Conservation (phyloP, 2,888 invertebrate genomes). For the Noctuana brunneofusca region DNA sequence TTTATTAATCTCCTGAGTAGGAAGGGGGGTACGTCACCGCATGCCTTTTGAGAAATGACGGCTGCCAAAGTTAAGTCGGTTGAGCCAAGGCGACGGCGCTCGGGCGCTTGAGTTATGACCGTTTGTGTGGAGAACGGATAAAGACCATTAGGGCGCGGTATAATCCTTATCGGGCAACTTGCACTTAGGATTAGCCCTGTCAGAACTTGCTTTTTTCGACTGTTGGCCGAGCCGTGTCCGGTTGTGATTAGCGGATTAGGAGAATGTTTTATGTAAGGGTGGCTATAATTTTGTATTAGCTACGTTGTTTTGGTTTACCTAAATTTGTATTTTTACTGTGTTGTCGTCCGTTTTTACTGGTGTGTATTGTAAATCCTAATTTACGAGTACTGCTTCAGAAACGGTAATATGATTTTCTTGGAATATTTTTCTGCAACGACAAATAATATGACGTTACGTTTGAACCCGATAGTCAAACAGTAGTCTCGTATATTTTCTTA, state of each 20-base stretch:
- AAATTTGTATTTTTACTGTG: constrained; percentile 17
- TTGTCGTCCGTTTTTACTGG: neutral
- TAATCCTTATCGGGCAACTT: constrained; percentile 82
- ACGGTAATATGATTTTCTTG: neutral
- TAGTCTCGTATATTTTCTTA: constrained; percentile 45
- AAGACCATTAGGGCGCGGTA: constrained; percentile 77
- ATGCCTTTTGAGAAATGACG: constrained; percentile 82
- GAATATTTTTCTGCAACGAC: neutral
- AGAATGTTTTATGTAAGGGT: constrained; percentile 30
- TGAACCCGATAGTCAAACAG: constrained; percentile 35
- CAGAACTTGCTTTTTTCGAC: constrained; percentile 78
- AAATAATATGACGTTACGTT: constrained; percentile 1
- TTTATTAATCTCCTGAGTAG: constrained; percentile 74
- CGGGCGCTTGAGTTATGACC: constrained; percentile 72
- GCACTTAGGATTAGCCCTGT: constrained; percentile 82
- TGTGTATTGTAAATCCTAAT: neutral
- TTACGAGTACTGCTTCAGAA: neutral
- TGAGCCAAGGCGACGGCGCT: constrained; percentile 70
- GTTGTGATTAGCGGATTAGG: constrained; percentile 73
- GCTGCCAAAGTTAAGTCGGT: constrained; percentile 82
- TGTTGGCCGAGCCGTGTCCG: constrained; percentile 71
- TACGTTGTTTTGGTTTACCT: constrained; percentile 23
- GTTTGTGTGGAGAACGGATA: constrained; percentile 80
- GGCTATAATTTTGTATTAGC: constrained; percentile 20
- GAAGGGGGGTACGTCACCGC: constrained; percentile 69